A percentile compares a stretch with the other conserved stretches of the same genome.
phyloP scores from a whole-genome alignment of 2,113 vertebrate species.

The Eurypyga helias region DNA sequence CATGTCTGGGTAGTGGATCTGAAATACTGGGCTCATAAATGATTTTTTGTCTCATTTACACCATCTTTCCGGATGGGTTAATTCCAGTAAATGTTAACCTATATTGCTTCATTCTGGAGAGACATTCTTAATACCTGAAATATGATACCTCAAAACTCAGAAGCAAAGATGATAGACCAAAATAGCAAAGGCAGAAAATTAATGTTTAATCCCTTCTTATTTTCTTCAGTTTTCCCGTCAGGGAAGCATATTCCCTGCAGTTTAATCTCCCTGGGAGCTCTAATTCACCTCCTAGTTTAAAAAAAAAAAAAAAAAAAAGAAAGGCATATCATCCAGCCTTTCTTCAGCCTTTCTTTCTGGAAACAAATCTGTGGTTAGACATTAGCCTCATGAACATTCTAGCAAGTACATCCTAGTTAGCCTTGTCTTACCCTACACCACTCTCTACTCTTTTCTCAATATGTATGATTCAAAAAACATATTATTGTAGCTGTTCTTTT shows the following conservation, averaged over 20 bases:
- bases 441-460: background rate
- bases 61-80: background rate
- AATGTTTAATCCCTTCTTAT: background rate
- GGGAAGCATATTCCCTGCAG: background rate
- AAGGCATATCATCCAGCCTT: background rate
- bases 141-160: background rate
- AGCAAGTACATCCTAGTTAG: background rate
- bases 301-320: background rate
- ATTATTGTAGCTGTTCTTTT: background rate
- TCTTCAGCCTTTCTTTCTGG: background rate
- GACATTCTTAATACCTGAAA: background rate
- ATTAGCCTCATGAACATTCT: background rate
- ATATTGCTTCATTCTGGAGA: background rate
- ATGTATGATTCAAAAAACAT: background rate
- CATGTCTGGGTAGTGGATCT: background rate
- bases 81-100: background rate
- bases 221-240: background rate
- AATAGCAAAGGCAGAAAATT: background rate
- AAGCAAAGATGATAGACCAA: background rate
- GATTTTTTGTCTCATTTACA: background rate
- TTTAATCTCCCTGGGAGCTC: background rate
- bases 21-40: background rate
- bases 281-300: background rate
- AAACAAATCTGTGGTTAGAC: background rate
- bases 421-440: background rate